Conservation (phyloP, 2,113 vertebrate genomes). For the Charadrius vociferus region DNA sequence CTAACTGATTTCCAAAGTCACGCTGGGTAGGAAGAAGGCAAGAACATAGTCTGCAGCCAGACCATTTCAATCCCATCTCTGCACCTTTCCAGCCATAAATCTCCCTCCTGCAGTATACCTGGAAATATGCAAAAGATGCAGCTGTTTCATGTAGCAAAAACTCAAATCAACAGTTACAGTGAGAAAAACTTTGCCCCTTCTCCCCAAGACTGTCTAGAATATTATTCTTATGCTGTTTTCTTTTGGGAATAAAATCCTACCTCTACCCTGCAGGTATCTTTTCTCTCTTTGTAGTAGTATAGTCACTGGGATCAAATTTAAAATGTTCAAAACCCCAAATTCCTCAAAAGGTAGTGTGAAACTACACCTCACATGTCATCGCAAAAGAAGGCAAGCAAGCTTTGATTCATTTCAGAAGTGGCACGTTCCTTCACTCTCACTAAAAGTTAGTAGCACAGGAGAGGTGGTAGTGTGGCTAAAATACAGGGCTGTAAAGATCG, state of each 20-base stretch:
- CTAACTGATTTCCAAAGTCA: not conserved
- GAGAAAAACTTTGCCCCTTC: not conserved
- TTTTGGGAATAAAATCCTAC: constrained; percentile 13
- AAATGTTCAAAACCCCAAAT: constrained; percentile 24
- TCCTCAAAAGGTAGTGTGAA: not conserved
- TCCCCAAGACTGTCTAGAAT: not conserved
- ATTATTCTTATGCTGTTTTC: not conserved
- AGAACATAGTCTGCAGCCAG: accelerated
- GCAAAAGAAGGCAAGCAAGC: not conserved
- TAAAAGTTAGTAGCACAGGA: not conserved
- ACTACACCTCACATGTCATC: not conserved
- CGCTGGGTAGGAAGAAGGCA: not conserved
- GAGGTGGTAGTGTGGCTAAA: not conserved
- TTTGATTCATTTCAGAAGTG: constrained; percentile 6
- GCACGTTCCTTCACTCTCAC: not conserved
- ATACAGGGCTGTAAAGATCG: not conserved
- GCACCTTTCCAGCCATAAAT: not conserved
- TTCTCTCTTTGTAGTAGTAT: not conserved
- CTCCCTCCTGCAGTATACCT: not conserved
- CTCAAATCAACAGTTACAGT: not conserved
- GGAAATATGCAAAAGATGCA: not conserved
- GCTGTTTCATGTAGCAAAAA: not conserved
- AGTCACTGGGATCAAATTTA: not conserved
- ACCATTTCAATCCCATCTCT: not conserved
- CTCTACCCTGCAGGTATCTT: constrained; percentile 18